phyloP scores from a whole-genome alignment of 2,113 vertebrate species.

The Hymenochirus boettgeri region DNA sequence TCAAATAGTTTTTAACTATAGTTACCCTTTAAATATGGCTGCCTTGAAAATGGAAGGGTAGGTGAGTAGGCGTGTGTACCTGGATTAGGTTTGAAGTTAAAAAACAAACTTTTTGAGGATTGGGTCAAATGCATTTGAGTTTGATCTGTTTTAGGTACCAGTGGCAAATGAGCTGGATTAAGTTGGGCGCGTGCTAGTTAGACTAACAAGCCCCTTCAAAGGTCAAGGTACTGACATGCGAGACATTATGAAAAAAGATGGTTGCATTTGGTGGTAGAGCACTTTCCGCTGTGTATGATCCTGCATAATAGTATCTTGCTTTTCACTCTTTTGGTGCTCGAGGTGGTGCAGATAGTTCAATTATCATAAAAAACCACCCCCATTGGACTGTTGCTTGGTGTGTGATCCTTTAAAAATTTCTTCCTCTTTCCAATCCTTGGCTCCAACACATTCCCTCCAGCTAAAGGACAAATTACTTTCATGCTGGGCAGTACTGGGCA shows the following conservation, averaged over 20 bases:
- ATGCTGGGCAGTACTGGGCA: no score
- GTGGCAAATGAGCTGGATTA: constrained; percentile 42
- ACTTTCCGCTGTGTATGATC: constrained; percentile 71
- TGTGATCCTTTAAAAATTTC: constrained; percentile 61
- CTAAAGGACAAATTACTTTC: no score
- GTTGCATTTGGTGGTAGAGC: constrained; percentile 70
- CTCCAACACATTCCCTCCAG: constrained; percentile 53
- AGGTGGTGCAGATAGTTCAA: constrained; percentile 73
- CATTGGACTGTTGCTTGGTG: constrained; percentile 63
- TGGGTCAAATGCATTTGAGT: constrained; percentile 19
- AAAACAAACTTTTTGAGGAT: no score
- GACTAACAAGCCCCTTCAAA: constrained; percentile 64
- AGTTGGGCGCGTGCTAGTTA: constrained; percentile 58
- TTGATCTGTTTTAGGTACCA: constrained; percentile 33
- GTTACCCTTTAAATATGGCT: no score
- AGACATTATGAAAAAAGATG: constrained; percentile 73
- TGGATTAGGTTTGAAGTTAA: no score
- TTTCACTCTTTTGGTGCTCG: constrained; percentile 75
- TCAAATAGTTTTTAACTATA: no score
- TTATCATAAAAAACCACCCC: no score
- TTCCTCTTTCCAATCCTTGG: constrained; percentile 57
- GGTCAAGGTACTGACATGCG: constrained; percentile 78
- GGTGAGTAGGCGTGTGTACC: no score
- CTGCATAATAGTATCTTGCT: constrained; percentile 76
- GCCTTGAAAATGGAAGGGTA: no score